Base-by-base conservation (phyloP, 2,797 vertebrate genomes). In the Clamator glandarius region DNA sequence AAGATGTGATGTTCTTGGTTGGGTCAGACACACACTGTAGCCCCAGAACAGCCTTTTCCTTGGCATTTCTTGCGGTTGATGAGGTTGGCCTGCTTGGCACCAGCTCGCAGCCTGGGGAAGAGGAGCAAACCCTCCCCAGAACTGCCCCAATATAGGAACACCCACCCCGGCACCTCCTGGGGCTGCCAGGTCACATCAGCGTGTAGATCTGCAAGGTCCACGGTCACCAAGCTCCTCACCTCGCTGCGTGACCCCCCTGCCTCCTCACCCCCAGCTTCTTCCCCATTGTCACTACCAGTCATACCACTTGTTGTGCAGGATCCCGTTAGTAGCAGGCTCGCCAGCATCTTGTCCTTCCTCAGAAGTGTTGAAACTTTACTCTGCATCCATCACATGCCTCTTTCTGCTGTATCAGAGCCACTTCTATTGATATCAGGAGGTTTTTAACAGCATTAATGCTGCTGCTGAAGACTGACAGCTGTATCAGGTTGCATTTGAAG, bases 401-500 rank as follows among this genome's bases (percentile, higher is more conserved):
- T 75, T 91, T 87, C 76, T 73, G 82, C 64, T 15, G 0, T 52
- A 90, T 84, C 85, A 68, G 82, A 89, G 72, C 61, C 84, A 62
- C 64, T 93, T 88, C 58, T 80, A 33, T 68, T 78, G 92, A 75
- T 52, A 52, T 84, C 86, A 93, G 55, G 91, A 94, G 92, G 62
- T 91, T 93, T 97, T 95, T 74, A 88, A 67, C 58, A 75, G 80
- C 59, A 92, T 76, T 76, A 69, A 87, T 46, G 59, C 29, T 41
- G 44, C 67, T 79, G 76, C 83, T 82, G 89, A 93, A 92, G 95
- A 96, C 46, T 62, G 92, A 95, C 90, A 90, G 85, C 59, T 94
- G 79, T 89, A 75, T 73, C 58, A 84, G 39, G 69, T 82, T 89
- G 96, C 50, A 93, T 67, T 66, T 48, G 35, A 93, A 68, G 81